Evolutionary conservation across 2,888 invertebrate genomes (phyloP).

Genomic region (Falcaria lacertinaria): DNA sequence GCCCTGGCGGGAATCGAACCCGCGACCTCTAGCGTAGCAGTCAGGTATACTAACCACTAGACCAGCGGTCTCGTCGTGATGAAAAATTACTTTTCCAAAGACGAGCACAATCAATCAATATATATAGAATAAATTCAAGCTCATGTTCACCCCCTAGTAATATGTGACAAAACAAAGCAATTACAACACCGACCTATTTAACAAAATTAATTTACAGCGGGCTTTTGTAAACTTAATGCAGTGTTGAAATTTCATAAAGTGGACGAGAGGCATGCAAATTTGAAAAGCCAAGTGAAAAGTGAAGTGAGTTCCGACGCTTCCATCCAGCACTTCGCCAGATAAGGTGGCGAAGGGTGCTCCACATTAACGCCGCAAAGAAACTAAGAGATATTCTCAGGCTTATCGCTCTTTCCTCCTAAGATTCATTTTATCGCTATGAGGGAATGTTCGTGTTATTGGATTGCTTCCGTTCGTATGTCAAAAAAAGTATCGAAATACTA

Average conservation of each 20-base stretch:
- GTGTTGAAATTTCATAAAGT: conserved; percentile 2
- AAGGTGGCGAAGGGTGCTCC: conserved; percentile 21
- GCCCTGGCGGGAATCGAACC: too few relatives aligned
- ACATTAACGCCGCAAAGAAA: conserved; percentile 23
- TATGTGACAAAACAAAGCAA: too few relatives aligned
- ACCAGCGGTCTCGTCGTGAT: too few relatives aligned
- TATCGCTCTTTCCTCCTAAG: background rate
- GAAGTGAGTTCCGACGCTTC: background rate
- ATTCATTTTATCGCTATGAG: background rate
- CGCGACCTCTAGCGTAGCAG: too few relatives aligned
- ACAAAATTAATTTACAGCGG: background rate
- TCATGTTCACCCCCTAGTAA: too few relatives aligned
- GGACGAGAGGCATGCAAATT: conserved; percentile 3
- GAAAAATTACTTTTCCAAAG: too few relatives aligned
- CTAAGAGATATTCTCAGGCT: background rate
- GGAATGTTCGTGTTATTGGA: background rate
- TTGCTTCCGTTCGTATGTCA: too few relatives aligned
- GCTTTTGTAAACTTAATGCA: background rate
- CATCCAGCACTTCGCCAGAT: conserved; percentile 9
- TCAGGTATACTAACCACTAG: too few relatives aligned
- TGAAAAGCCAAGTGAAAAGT: background rate
- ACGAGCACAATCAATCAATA: too few relatives aligned
- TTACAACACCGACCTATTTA: background rate
- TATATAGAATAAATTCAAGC: too few relatives aligned
- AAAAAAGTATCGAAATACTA: too few relatives aligned